Evolutionary conservation across 2,797 vertebrate genomes (phyloP).

Genomic region (Neostethus bicornis): DNA sequence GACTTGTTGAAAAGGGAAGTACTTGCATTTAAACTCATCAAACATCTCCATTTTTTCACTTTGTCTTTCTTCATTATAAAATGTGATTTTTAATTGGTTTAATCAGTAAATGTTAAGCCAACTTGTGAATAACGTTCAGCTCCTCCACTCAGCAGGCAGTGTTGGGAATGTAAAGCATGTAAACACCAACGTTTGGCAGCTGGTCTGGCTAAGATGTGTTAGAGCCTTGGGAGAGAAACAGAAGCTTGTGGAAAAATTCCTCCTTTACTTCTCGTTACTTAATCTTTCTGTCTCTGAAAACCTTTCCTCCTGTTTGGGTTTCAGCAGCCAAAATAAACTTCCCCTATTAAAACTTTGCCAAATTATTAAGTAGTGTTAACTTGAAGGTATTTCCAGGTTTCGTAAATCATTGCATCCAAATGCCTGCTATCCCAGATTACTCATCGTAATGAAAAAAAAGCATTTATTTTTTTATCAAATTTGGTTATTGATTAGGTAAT

Average conservation of each 20-base stretch:
- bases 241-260: constrained; percentile 3
- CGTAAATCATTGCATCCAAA: not conserved
- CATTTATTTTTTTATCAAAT: too few species aligned
- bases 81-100: too few species aligned
- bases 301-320: not conserved
- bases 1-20: too few species aligned
- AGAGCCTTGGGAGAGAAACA: constrained; percentile 6
- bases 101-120: too few species aligned
- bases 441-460: too few species aligned
- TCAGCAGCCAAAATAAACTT: constrained; percentile 31
- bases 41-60: too few species aligned
- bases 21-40: too few species aligned
- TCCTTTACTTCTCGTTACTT: not conserved
- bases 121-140: too few species aligned
- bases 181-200: constrained; percentile 36
- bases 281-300: constrained; percentile 5
- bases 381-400: not conserved
- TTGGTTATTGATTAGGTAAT: not conserved
- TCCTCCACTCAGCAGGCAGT: constrained; percentile 1
- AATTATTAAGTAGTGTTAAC: constrained; percentile 1
- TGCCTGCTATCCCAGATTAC: too few species aligned
- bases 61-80: not conserved
- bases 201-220: constrained; percentile 23
- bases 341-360: not conserved
- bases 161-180: constrained; percentile 29